phyloP scores from a whole-genome alignment of 2,888 invertebrate species.

The Linyphia triangularis region DNA sequence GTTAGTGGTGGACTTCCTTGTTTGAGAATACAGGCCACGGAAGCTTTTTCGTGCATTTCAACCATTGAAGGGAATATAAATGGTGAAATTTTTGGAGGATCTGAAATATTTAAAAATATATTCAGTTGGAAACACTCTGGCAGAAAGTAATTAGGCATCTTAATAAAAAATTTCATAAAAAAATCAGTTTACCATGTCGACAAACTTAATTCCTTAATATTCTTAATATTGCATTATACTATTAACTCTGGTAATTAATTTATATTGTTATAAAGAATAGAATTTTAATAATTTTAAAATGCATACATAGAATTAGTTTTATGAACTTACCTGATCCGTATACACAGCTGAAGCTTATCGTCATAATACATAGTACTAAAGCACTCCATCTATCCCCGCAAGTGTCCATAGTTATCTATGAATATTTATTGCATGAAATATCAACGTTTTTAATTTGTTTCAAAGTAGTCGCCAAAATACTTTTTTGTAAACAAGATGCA shows the following conservation, averaged over 20 bases:
- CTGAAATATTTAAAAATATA: conserved; percentile 9
- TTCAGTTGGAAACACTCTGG: not conserved
- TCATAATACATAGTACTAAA: not conserved
- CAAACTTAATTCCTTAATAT: too few species aligned
- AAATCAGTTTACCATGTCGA: too few species aligned
- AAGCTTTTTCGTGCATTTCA: conserved; percentile 41
- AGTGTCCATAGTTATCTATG: not conserved
- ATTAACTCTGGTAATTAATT: too few species aligned
- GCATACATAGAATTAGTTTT: too few species aligned
- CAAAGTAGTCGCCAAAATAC: not conserved
- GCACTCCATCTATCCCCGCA: not conserved
- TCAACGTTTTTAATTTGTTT: not conserved
- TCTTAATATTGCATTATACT: too few species aligned
- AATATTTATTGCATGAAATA: not conserved
- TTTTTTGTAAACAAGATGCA: not conserved
- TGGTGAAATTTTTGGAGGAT: conserved; percentile 58
- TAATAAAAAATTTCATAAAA: too few species aligned
- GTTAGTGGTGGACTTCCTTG: conserved; percentile 38
- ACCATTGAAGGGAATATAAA: conserved; percentile 58
- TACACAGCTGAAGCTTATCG: not conserved
- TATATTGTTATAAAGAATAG: too few species aligned
- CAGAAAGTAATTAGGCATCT: not conserved
- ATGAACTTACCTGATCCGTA: not conserved
- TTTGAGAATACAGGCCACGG: conserved; percentile 43
- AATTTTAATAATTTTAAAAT: too few species aligned